phyloP scores from a whole-genome alignment of 2,797 vertebrate genomes.

The Anolis apletophallus region DNA sequence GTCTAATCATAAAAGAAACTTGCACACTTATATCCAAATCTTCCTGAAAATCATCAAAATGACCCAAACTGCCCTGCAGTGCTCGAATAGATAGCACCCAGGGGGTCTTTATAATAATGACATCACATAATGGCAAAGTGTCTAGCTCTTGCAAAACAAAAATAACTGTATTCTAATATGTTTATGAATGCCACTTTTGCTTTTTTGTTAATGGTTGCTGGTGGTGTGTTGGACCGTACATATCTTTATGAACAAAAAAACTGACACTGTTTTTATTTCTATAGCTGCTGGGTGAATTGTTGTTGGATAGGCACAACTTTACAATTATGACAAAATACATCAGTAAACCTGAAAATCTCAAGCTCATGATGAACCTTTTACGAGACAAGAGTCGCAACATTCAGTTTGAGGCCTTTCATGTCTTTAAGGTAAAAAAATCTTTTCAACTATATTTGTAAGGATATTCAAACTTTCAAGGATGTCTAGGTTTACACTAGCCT shows the following conservation, averaged over 20 bases:
- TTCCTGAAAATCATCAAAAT: neutral
- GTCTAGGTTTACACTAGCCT: neutral
- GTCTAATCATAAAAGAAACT: neutral
- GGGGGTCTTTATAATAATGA: neutral
- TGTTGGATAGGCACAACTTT: conserved; percentile 87
- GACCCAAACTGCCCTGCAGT: neutral
- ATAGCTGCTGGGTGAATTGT: conserved; percentile 85
- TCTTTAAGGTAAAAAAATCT: conserved; percentile 81
- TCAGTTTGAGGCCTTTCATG: conserved; percentile 89
- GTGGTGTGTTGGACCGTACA: neutral
- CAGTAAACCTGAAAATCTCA: conserved; percentile 89
- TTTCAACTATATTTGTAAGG: neutral
- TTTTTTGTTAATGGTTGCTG: neutral
- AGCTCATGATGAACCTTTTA: conserved; percentile 88
- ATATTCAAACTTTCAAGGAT: neutral
- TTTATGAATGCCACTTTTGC: neutral
- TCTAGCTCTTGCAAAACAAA: neutral
- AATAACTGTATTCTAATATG: neutral
- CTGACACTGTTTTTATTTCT: conserved; percentile 14
- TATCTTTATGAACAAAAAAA: neutral
- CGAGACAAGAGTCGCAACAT: conserved; percentile 89
- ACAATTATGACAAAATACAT: conserved; percentile 90
- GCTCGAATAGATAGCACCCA: neutral
- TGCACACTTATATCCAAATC: neutral
- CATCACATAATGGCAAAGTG: neutral